phyloP scores from a whole-genome alignment of 2,113 vertebrate species.

The Atherinomorus stipes region DNA sequence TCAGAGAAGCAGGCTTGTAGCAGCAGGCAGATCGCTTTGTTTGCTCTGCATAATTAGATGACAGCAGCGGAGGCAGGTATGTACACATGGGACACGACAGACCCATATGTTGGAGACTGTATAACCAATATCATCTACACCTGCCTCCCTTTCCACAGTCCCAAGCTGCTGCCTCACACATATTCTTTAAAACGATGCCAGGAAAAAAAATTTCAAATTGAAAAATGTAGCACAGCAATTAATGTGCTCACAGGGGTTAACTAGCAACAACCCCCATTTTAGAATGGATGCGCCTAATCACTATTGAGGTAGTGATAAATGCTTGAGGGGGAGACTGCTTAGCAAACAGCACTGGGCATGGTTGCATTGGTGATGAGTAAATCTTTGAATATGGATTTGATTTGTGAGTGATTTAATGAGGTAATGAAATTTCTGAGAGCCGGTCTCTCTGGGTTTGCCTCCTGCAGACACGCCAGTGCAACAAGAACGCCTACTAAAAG shows the following conservation, averaged over 20 bases:
- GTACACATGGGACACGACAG: slow-evolving; percentile 80
- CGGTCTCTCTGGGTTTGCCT: slow-evolving; percentile 54
- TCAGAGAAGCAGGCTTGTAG: slow-evolving; percentile 71
- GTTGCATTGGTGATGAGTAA: slow-evolving; percentile 45
- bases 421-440: slow-evolving; percentile 69
- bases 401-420: slow-evolving; percentile 66
- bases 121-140: slow-evolving; percentile 78
- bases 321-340: slow-evolving; percentile 58
- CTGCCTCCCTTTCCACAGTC: slow-evolving; percentile 65
- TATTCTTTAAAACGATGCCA: slow-evolving; percentile 55
- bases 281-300: slow-evolving; percentile 61
- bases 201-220: slow-evolving; percentile 37
- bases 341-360: slow-evolving; percentile 45
- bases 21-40: slow-evolving; percentile 80
- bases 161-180: slow-evolving; percentile 61
- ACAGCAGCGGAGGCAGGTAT: slow-evolving; percentile 81
- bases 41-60: slow-evolving; percentile 84
- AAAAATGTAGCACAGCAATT: slow-evolving; percentile 61
- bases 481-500: slow-evolving; percentile 52
- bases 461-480: slow-evolving; percentile 63
- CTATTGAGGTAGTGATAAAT: slow-evolving; percentile 60
- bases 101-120: slow-evolving; percentile 79
- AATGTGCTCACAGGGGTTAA: slow-evolving; percentile 66
- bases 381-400: slow-evolving; percentile 70
- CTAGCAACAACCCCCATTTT: slow-evolving; percentile 59